Evolutionary conservation across 2,888 invertebrate species (phyloP), one percentile per base, ranked within the genome.

Genomic region (Hoplodrina blanda): DNA sequence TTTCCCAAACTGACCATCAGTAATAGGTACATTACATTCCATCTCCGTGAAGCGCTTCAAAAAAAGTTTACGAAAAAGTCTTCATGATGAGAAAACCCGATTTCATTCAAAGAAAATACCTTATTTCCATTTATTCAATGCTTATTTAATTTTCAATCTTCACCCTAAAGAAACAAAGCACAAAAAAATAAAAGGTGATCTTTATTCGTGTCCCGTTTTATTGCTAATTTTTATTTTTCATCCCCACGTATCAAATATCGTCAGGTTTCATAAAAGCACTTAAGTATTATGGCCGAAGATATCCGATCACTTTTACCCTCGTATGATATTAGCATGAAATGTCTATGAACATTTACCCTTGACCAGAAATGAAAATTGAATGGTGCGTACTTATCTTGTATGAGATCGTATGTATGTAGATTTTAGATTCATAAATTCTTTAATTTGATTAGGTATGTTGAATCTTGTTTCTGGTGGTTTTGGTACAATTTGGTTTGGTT

Each of bases 331-430:
- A 83, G 85, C 83, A 83, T 85, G 83, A 78, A 82, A 82, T 84
- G 71, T 76, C 78, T 73, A 83, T 82, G 80, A 82, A 68, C 80
- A 63, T 82, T 81, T 76, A 78, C 72, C 83, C 76, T 69, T 74
- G 85, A 83, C 81, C 83, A 78, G 73, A 71, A 78, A 83, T 75
- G 81, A 76, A 81, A 78, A 85, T 78, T 83, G 85, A 85, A 85
- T 76, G 73, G 63, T 66, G 46, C 50, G 56, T 13, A 61, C 64
- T 82, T 83, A 80, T 71, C 61, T 64, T 60, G n/a, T 56, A 71
- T 50, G 54, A 61, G 60, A 66, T 73, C 70, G 55, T 74, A 54
- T 52, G 52, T 73, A 68, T 79, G 73, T 65, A 57, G 65, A 68
- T 76, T 61, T 67, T 30, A n/a, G 44, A 70, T 66, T 50, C 52